phyloP scores from a whole-genome alignment of 2,113 vertebrate species.

The Grammomys surdaster region DNA sequence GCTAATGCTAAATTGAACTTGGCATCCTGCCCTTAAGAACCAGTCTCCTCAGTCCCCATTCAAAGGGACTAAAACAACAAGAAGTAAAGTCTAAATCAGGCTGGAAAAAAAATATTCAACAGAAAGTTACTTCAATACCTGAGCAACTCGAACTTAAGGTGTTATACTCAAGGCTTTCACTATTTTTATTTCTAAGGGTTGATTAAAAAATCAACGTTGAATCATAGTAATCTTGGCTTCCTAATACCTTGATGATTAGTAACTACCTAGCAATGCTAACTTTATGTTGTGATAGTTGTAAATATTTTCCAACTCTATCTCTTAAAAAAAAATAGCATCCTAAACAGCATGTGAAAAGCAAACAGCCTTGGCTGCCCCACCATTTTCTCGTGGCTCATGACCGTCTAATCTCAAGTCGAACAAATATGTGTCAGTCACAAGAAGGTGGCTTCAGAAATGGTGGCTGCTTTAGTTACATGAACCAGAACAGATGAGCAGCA shows the following conservation, averaged over 20 bases:
- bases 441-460: not conserved
- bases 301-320: not conserved
- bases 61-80: not conserved
- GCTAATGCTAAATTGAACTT: constrained; percentile 37
- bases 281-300: not conserved
- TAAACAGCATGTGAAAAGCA: constrained; percentile 17
- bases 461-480: not conserved
- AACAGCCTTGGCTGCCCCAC: not conserved
- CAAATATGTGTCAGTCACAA: constrained; percentile 20
- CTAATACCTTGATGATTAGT: not conserved
- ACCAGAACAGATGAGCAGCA: not conserved
- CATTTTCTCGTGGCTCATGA: not conserved
- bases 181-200: constrained; percentile 13
- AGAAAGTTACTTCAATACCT: not conserved
- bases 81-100: not conserved
- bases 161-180: not conserved
- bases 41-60: constrained; percentile 21
- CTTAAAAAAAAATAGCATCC: not conserved
- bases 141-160: not conserved
- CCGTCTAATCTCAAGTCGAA: constrained; percentile 56
- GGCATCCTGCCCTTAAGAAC: constrained; percentile 42
- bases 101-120: not conserved
- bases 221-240: not conserved
- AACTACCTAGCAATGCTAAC: not conserved
- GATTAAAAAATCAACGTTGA: constrained; percentile 2